Percentiles rank a stretch among this genome's conserved stretches.
Evolutionary conservation across 1,140 invertebrate species (phyloP).

Genomic region (Ctenoplectra terminalis): DNA sequence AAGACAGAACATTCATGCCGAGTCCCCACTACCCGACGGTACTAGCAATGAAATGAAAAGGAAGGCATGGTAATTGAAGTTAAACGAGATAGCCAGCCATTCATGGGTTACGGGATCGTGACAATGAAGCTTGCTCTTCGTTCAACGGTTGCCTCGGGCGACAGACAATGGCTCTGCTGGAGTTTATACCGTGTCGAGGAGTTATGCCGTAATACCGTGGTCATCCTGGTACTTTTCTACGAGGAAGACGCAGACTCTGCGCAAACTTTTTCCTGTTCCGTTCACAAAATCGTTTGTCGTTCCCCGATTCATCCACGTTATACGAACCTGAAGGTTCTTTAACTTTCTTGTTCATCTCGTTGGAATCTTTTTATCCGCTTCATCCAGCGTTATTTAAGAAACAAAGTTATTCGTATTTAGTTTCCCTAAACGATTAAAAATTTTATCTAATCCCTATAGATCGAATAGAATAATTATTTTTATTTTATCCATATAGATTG

Average conservation of each 20-base stretch:
- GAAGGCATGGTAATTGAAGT: constrained; percentile 75
- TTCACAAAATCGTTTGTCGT: constrained; percentile 45
- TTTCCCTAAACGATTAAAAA: too few species aligned
- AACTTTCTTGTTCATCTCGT: background rate
- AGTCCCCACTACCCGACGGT: constrained; percentile 27
- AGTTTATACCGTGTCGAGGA: constrained; percentile 70
- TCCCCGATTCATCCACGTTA: constrained; percentile 4
- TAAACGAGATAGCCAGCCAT: constrained; percentile 78
- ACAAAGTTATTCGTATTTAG: background rate
- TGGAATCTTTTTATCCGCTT: background rate
- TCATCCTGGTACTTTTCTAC: constrained; percentile 57
- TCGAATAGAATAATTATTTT: too few species aligned
- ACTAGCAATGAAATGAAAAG: constrained; percentile 64
- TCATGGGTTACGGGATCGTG: constrained; percentile 70
- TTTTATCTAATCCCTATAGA: too few species aligned
- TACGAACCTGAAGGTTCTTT: too few species aligned
- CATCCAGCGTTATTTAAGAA: too few species aligned
- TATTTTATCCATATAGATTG: too few species aligned
- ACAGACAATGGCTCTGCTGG: constrained; percentile 75
- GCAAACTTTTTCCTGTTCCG: constrained; percentile 22
- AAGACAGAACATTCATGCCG: constrained; percentile 37
- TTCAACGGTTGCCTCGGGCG: constrained; percentile 67
- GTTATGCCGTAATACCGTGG: constrained; percentile 56
- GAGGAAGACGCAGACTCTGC: constrained; percentile 28
- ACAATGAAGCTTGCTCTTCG: constrained; percentile 73